Conservation (phyloP, 2,113 vertebrate species). For the Serinus canaria region DNA sequence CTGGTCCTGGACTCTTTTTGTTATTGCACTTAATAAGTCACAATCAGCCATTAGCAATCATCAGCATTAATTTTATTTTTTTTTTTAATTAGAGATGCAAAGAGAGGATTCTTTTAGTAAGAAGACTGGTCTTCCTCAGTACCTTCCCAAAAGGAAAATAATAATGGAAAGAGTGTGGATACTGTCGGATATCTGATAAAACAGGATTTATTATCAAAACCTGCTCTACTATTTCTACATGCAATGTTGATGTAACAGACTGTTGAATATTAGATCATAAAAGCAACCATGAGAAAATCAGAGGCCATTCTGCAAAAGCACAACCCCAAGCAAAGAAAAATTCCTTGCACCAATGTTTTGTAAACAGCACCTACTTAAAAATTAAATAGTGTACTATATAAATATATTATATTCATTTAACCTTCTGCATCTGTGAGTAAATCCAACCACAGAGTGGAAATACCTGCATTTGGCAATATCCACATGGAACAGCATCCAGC, state of each 20-base stretch:
- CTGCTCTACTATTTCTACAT: neutral
- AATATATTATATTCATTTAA: neutral
- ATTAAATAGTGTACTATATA: neutral
- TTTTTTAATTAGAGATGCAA: neutral
- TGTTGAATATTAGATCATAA: neutral
- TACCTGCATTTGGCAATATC: neutral
- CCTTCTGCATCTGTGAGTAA: neutral
- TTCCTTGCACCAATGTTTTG: neutral
- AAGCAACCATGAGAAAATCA: neutral
- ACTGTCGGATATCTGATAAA: neutral
- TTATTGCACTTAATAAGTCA: neutral
- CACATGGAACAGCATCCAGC: neutral
- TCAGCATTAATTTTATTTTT: neutral
- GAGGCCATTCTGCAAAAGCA: neutral
- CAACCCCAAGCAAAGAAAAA: neutral
- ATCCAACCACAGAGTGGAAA: neutral
- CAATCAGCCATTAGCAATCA: neutral
- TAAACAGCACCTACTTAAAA: neutral
- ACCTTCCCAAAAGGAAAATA: neutral
- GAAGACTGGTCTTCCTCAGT: neutral
- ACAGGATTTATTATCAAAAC: neutral
- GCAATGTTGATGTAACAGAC: neutral
- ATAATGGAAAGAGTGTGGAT: neutral
- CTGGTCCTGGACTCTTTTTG: neutral
- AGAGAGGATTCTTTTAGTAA: neutral